Conservation (phyloP, 2,797 vertebrate genomes). For the Sebastes nivosus region DNA sequence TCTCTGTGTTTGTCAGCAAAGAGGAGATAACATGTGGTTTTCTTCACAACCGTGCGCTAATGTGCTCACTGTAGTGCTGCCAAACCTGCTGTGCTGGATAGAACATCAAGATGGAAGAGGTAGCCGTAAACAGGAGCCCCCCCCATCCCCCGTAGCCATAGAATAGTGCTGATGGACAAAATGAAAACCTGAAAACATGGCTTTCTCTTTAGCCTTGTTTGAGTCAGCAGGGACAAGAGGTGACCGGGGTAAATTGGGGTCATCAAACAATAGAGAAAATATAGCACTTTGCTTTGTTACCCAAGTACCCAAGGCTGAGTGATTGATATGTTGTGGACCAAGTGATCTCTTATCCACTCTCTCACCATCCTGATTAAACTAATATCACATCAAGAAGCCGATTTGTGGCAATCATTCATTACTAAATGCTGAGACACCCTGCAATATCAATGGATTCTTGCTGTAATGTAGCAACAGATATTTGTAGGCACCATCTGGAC, state of each 20-base stretch:
- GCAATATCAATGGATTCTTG: slow-evolving; percentile 15
- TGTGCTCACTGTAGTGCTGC: slow-evolving; percentile 63
- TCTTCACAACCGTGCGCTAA: slow-evolving; percentile 53
- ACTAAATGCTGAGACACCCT: not conserved
- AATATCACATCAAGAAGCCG: not conserved
- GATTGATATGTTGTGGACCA: slow-evolving; percentile 66
- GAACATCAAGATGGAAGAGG: slow-evolving; percentile 74
- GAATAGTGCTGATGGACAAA: slow-evolving; percentile 75
- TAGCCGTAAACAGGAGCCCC: slow-evolving; percentile 44
- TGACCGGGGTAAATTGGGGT: slow-evolving; percentile 72
- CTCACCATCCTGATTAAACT: not conserved
- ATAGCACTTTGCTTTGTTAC: slow-evolving; percentile 54
- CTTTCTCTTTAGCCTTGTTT: slow-evolving; percentile 58
- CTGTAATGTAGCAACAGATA: slow-evolving; percentile 31
- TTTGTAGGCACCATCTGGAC: slow-evolving; percentile 49
- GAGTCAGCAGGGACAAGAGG: slow-evolving; percentile 69
- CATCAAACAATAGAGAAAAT: slow-evolving; percentile 59
- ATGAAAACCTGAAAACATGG: slow-evolving; percentile 64
- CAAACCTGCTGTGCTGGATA: slow-evolving; percentile 62
- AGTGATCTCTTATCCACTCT: slow-evolving; percentile 8
- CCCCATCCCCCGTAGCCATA: slow-evolving; percentile 6
- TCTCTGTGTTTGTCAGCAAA: slow-evolving; percentile 54
- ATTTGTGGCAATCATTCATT: not conserved
- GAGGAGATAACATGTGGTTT: slow-evolving; percentile 58
- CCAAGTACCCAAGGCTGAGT: slow-evolving; percentile 17